Evolutionary conservation across 64 coral and sea anemone species (phyloP).

Genomic region (Catalaphyllia jardinei): DNA sequence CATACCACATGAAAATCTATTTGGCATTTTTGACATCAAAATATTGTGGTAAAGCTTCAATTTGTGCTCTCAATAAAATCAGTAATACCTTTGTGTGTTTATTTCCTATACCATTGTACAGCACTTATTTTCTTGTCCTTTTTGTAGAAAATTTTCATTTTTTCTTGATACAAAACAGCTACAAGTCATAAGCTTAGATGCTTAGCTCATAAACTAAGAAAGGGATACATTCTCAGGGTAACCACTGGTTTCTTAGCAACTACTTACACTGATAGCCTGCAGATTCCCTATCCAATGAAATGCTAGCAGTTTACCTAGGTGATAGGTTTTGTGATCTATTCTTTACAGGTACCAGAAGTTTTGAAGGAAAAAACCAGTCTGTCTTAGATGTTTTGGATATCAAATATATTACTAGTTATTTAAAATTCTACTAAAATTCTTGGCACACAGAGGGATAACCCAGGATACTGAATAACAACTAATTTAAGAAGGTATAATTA

Average conservation of each 20-base stretch:
- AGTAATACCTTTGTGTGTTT: too few species aligned
- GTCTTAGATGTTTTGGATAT: not conserved
- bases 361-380: not conserved
- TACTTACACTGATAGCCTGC: not conserved
- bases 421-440: slow-evolving; percentile 3
- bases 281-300: slow-evolving; percentile 3
- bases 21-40: not conserved
- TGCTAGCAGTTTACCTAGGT: not conserved
- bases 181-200: not conserved
- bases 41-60: not conserved
- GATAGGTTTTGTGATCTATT: slow-evolving; percentile 28
- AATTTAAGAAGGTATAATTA: not conserved
- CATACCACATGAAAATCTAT: too few species aligned
- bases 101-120: too few species aligned
- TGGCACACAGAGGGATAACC: not conserved
- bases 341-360: slow-evolving; percentile 36
- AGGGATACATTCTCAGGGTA: not conserved
- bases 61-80: too few species aligned
- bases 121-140: too few species aligned
- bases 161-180: not conserved
- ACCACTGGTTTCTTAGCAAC: slow-evolving; percentile 26
- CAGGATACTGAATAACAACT: slow-evolving; percentile 1
- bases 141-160: not conserved
- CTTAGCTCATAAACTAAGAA: not conserved
- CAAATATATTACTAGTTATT: not conserved